Base-by-base conservation (phyloP, 1,140 invertebrate genomes). In the Drosophila burlai region DNA sequence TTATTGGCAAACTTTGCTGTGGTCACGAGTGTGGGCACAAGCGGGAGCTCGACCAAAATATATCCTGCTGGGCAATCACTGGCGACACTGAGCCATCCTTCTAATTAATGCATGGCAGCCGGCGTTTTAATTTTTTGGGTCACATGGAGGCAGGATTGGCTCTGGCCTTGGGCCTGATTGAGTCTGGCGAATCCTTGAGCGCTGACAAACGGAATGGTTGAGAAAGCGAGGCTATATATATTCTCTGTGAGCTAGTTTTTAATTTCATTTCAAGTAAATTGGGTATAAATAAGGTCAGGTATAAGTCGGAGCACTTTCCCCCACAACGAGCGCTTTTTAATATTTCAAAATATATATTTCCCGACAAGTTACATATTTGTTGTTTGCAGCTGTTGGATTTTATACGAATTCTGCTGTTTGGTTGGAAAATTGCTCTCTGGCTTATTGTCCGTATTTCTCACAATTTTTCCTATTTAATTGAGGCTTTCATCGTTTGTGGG, bases 1-100 rank as follows among this genome's bases (percentile, higher is more conserved):
- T 89, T 87, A 87, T 87, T 87, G 83, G 80, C 69, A 87, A 87
- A 87, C 68, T 87, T 87, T 66, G 67, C 63, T 80, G 71, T 46
- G 72, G 72, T 78, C 59, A 65, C 1, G 13, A 4, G 24, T 3
- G n/a, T 5, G 31, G 9, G 15, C 18, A 43, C 15, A 11, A 3
- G 11, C 9, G 6, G 18, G 18, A 45, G 16, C 18, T 42, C n/a
- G 21, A 8, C 62, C 62, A 59, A 29, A 60, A 60, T 45, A 26
- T 18, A 49, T 29, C 29, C 31, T n/a, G 42, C 26, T n/a, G 54
- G 21, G 29, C 29, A 16, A 38, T 66, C 31, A 18, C 49, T 52
- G n/a, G 49, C 10, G 16, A 31, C 26, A 31, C 49, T 34, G 18
- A 4, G 24, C 36, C n/a, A 55, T 57, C 18, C 54, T 11, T 54